These are phyloP conservation scores for Pelobates cultripes DNA, from an alignment of 2,797 vertebrate genomes.

Conservation along the genomic window DNA sequence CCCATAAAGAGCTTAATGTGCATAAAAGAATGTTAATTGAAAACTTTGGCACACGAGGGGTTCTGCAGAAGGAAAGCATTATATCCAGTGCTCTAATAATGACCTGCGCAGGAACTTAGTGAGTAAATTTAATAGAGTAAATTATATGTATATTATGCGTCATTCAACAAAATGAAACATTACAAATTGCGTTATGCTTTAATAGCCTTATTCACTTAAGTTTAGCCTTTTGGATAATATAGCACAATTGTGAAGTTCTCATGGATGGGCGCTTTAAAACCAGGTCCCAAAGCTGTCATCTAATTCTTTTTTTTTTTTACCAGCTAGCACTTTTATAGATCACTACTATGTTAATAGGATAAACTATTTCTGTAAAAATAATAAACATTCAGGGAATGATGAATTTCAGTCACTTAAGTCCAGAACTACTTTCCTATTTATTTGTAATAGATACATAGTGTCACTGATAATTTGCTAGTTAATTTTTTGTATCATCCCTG, in stretches of 20 bases:
- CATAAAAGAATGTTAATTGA: too few species aligned
- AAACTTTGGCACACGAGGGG: too few species aligned
- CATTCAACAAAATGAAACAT: too few species aligned
- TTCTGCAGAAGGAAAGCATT: too few species aligned
- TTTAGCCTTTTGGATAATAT: neutral
- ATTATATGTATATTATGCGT: too few species aligned
- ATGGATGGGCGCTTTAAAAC: neutral
- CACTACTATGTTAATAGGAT: conserved; percentile 34
- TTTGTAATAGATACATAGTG: conserved; percentile 47
- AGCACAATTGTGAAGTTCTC: neutral
- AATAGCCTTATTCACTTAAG: neutral
- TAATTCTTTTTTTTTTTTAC: conserved; percentile 37
- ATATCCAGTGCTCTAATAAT: too few species aligned
- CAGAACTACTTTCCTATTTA: conserved; percentile 30
- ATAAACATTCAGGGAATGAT: conserved; percentile 33
- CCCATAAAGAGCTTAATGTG: too few species aligned
- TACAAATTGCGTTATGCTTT: neutral
- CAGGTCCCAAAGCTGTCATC: conserved; percentile 12
- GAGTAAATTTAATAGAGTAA: too few species aligned
- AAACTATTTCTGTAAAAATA: conserved; percentile 32
- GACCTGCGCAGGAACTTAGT: too few species aligned
- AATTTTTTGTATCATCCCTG: conserved; percentile 45
- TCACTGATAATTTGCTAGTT: conserved; percentile 52
- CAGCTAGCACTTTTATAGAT: conserved; percentile 14
- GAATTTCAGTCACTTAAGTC: conserved; percentile 43